A percentile compares a stretch with the other conserved stretches of the same genome.
Conservation (phyloP, 2,797 vertebrate genomes). For the Rachycentron canadum region DNA sequence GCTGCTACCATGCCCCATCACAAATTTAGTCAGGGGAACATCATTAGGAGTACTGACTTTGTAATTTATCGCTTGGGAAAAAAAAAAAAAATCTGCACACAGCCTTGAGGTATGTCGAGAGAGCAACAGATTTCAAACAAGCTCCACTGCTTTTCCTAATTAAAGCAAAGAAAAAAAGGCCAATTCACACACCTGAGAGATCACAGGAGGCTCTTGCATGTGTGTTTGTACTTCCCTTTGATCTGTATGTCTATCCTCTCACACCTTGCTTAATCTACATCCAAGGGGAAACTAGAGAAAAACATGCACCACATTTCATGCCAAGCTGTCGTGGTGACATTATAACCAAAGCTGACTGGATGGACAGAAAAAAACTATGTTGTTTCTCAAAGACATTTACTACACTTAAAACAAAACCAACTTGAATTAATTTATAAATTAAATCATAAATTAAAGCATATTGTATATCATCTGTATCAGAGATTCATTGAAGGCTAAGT, state of each 20-base stretch:
- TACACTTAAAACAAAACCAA: background rate
- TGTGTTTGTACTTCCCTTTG: slow-evolving; percentile 60
- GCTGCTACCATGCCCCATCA: slow-evolving; percentile 40
- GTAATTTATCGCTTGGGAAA: slow-evolving; percentile 38
- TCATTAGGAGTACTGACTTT: slow-evolving; percentile 57
- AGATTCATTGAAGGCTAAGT: background rate
- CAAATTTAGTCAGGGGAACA: slow-evolving; percentile 54
- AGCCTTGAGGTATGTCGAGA: slow-evolving; percentile 51
- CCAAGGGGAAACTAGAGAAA: slow-evolving; percentile 4
- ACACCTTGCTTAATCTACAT: slow-evolving; percentile 37
- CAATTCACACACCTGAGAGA: slow-evolving; percentile 66
- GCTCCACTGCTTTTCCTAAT: slow-evolving; percentile 63
- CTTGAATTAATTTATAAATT: no score
- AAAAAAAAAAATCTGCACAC: slow-evolving; percentile 29
- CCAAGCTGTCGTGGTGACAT: background rate
- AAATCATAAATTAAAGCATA: background rate
- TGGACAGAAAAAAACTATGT: background rate
- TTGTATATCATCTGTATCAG: background rate
- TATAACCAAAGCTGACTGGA: background rate
- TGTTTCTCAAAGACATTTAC: background rate
- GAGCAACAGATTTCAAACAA: slow-evolving; percentile 71
- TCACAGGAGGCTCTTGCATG: slow-evolving; percentile 68
- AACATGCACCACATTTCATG: slow-evolving; percentile 22
- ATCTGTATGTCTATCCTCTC: slow-evolving; percentile 57
- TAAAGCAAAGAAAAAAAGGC: slow-evolving; percentile 68